Conservation (phyloP, 2,113 vertebrate species). For the Willisornis vidua region DNA sequence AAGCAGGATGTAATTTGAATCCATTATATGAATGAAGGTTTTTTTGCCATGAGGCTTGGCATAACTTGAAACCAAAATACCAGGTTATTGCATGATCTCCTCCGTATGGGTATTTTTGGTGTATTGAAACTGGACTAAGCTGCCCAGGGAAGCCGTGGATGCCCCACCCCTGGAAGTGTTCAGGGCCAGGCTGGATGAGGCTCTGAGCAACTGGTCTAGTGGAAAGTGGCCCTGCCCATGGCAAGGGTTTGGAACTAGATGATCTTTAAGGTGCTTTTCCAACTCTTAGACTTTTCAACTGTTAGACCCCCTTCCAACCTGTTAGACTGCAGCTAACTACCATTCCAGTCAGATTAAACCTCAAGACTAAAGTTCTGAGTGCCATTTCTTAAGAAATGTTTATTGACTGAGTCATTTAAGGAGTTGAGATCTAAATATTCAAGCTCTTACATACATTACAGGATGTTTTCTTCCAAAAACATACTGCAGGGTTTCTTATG, state of each 20-base stretch:
- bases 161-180: background rate
- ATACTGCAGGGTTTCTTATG: background rate
- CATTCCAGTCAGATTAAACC: background rate
- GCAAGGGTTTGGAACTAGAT: background rate
- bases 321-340: background rate
- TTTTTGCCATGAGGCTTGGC: background rate
- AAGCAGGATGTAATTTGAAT: background rate
- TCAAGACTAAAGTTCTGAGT: background rate
- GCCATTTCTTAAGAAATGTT: background rate
- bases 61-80: background rate
- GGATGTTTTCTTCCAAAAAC: background rate
- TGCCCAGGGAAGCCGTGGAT: background rate
- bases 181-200: background rate
- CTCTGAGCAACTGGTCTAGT: background rate
- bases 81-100: background rate
- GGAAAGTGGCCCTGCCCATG: background rate
- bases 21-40: background rate
- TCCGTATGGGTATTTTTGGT: background rate
- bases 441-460: background rate
- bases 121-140: background rate
- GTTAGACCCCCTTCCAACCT: no score
- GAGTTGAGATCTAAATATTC: background rate
- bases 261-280: background rate
- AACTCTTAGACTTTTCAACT: no score
- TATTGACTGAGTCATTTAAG: background rate